These are phyloP conservation scores for Forpus xanthops DNA, from an alignment of 2,797 vertebrate genomes.

Conservation along the genomic window DNA sequence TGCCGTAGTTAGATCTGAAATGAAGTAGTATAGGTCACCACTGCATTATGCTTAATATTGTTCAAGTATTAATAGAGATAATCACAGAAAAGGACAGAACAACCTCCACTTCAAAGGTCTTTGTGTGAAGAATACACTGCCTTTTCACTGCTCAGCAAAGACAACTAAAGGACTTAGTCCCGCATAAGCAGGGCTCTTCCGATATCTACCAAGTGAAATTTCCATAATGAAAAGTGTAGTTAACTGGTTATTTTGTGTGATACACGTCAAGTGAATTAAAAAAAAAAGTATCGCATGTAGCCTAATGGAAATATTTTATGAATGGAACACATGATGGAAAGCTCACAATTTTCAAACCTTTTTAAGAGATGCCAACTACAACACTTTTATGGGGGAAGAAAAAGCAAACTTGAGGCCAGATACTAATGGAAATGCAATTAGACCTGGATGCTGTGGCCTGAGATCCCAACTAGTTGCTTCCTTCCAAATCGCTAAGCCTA, in stretches of 20 bases:
- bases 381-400: background rate
- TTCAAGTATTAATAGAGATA: background rate
- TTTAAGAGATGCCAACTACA: background rate
- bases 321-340: background rate
- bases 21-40: rapidly evolving
- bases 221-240: background rate
- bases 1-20: background rate
- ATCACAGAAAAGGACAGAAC: background rate
- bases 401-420: background rate
- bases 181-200: background rate
- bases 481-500: background rate
- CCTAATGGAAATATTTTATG: background rate
- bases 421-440: background rate
- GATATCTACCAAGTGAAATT: background rate
- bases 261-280: rapidly evolving
- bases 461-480: background rate
- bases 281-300: background rate
- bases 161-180: background rate
- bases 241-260: background rate
- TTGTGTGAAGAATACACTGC: background rate
- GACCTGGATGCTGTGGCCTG: background rate
- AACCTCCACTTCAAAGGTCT: background rate
- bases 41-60: background rate
- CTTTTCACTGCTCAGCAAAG: background rate
- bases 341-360: background rate